phyloP scores from a whole-genome alignment of 2,888 invertebrate species.

The Conops quadrifasciatus region DNA sequence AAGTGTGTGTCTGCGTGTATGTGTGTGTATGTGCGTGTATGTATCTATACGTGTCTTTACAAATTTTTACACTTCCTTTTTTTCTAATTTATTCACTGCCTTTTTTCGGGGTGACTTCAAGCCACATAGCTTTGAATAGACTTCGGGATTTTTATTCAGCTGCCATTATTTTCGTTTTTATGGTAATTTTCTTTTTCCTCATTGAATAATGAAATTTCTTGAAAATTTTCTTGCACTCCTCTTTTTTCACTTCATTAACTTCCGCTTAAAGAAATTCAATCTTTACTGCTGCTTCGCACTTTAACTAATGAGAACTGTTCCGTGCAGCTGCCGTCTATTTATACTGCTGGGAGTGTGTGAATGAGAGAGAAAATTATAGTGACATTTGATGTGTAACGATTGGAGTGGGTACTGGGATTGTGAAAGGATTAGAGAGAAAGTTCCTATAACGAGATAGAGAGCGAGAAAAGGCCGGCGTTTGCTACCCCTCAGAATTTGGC shows the following conservation, averaged over 20 bases:
- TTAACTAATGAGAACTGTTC: conserved; percentile 31
- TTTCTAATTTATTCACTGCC: not conserved
- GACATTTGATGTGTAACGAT: not conserved
- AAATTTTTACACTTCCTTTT: conserved; percentile 14
- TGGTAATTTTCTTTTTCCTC: no score
- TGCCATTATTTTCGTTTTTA: not conserved
- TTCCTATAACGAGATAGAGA: not conserved
- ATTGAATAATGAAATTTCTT: no score
- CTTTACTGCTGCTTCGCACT: conserved; percentile 30
- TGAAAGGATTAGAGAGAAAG: not conserved
- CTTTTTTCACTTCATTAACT: not conserved
- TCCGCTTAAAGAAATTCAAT: not conserved
- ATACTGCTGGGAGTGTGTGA: not conserved
- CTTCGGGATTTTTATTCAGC: not conserved
- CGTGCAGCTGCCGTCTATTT: conserved; percentile 5
- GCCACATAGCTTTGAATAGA: not conserved
- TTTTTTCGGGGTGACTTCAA: not conserved
- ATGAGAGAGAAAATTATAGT: not conserved
- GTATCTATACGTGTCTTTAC: conserved; percentile 39
- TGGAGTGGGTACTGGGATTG: not conserved
- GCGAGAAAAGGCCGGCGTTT: conserved; percentile 5
- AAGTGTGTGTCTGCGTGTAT: conserved; percentile 30
- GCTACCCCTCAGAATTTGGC: no score
- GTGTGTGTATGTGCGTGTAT: conserved; percentile 24
- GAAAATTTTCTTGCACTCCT: not conserved